Evolutionary conservation across 2,888 invertebrate species (phyloP), one percentile per base, ranked within the genome.

Genomic region (Aspidiotus destructor): DNA sequence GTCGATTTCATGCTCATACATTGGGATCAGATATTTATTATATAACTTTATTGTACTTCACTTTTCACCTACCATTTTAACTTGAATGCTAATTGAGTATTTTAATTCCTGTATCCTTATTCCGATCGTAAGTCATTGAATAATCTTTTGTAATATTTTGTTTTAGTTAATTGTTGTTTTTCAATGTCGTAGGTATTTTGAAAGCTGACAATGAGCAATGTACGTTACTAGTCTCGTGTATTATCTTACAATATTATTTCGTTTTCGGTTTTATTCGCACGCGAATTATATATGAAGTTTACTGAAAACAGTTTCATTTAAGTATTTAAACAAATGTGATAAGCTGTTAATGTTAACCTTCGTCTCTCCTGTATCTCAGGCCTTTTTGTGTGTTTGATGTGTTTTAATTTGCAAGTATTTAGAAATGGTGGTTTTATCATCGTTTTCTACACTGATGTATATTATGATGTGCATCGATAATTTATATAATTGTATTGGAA

Each of bases 1-100:
- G 86, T 92, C 2, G 92, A 93, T 77, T 92, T 91, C 78, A 82
- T 97, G 70, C 83, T 97, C 57, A 85, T 86, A 73, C 87, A 94
- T 79, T 92, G 92, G 76, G 88, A 88, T 76, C 86, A 88, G 74
- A 91, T 92, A 77, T 92, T 92, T 77, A 87, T 92, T 74, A 86
- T 87, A 73, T 88, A 84, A 83, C 57, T 48, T 13, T 48, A 28
- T 28, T 28, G 28, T 28, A 28, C 28, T 28, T 28, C 28, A 28
- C 28, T 28, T 28, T 28, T 28, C 28, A 28, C 28, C 28, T 28
- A 28, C 28, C 28, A 28, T 28, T 28, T 28, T 28, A 28, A 28
- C 28, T 28, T 28, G 28, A 28, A 28, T 28, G 5, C 28, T 28
- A 28, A 28, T n/a, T 28, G 28, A 28, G 28, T 28, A 28, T 28